Percentiles rank a stretch among this genome's conserved stretches.
Conservation (phyloP, 1,140 invertebrate species). For the Eumaeus atala region DNA sequence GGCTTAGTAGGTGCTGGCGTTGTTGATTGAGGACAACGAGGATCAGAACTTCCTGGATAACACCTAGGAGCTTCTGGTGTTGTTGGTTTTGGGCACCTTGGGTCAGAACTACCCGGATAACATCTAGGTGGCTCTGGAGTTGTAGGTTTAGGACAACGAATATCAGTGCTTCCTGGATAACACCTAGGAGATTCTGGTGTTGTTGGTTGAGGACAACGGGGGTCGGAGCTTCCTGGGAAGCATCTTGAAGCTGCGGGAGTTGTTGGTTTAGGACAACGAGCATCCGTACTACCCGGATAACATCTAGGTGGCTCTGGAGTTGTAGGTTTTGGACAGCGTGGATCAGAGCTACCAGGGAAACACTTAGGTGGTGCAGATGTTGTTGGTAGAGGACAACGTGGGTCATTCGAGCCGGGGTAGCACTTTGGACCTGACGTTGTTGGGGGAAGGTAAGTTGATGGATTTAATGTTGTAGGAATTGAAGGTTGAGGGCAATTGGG, state of each 20-base stretch:
- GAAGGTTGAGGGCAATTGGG: slow-evolving; percentile 44
- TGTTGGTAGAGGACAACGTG: slow-evolving; percentile 47
- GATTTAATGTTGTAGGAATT: slow-evolving; percentile 34
- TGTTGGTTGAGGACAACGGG: slow-evolving; percentile 31
- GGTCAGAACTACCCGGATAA: slow-evolving; percentile 52
- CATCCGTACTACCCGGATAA: slow-evolving; percentile 34
- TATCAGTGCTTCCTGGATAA: too few relatives aligned
- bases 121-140: slow-evolving; percentile 30
- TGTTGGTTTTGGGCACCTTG: slow-evolving; percentile 45
- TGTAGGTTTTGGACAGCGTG: slow-evolving; percentile 44
- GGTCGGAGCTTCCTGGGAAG: slow-evolving; percentile 52
- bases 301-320: slow-evolving; percentile 23
- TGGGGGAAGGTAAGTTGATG: slow-evolving; percentile 62
- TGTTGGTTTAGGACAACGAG: slow-evolving; percentile 45
- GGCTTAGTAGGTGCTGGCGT: slow-evolving; percentile 12
- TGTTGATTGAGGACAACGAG: too few relatives aligned
- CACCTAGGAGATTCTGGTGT: slow-evolving; percentile 13
- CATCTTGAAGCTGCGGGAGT: slow-evolving; percentile 33
- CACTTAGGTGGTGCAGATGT: slow-evolving; percentile 29
- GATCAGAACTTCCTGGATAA: slow-evolving; percentile 48
- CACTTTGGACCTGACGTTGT: slow-evolving; percentile 38
- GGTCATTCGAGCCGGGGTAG: slow-evolving; percentile 61
- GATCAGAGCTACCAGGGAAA: slow-evolving; percentile 5
- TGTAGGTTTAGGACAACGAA: slow-evolving; percentile 16
- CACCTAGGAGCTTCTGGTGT: slow-evolving; percentile 41